Conservation (phyloP, 1,140 invertebrate species). For the Drosophila parvula region DNA sequence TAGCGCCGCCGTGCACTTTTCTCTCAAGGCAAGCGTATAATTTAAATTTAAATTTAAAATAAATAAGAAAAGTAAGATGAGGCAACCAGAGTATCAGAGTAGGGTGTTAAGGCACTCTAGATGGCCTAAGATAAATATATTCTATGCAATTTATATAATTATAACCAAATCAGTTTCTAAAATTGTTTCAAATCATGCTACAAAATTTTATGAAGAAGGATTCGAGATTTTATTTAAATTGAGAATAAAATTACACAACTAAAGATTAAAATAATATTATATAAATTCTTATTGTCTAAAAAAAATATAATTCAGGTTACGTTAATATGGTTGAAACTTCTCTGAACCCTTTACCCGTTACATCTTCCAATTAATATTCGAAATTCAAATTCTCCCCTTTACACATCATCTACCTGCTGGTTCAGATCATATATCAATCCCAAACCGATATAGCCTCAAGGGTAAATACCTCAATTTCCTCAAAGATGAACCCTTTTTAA, state of each 20-base stretch:
- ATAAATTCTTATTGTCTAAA: too few relatives aligned
- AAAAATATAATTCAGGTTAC: neutral
- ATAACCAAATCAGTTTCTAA: too few relatives aligned
- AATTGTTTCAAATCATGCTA: too few relatives aligned
- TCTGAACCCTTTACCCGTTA: neutral
- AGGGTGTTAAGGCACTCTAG: neutral
- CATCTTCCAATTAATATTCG: conserved; percentile 8
- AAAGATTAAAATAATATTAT: too few relatives aligned
- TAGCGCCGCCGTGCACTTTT: conserved; percentile 76
- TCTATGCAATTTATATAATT: neutral
- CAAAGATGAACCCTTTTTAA: conserved; percentile 7
- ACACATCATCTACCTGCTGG: conserved; percentile 8
- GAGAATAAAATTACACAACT: too few relatives aligned
- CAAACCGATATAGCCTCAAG: conserved; percentile 21
- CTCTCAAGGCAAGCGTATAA: conserved; percentile 71
- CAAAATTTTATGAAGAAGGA: too few relatives aligned
- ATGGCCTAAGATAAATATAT: conserved; percentile 16
- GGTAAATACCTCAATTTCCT: conserved; percentile 24
- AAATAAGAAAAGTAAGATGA: conserved; percentile 63
- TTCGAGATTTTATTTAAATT: too few relatives aligned
- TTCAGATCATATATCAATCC: conserved; percentile 22
- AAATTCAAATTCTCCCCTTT: conserved; percentile 10
- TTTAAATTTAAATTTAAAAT: conserved; percentile 78
- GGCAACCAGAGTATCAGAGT: neutral
- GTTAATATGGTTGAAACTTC: neutral